Conservation (phyloP, 2,113 vertebrate genomes). For the Menidia beryllina region DNA sequence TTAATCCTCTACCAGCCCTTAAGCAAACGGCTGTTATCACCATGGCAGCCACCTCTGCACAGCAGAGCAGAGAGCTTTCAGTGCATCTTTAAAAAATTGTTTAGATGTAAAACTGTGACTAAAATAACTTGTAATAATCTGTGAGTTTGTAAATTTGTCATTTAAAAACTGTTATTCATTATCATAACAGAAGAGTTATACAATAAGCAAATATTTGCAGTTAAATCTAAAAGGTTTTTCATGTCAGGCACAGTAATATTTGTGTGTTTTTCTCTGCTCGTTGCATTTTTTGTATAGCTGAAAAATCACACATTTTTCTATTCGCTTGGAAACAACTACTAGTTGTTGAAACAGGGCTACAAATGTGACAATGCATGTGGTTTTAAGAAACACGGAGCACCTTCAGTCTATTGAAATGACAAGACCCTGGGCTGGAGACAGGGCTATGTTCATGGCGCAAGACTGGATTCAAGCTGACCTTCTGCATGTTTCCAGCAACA, state of each 20-base stretch:
- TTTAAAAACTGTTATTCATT: conserved; percentile 7
- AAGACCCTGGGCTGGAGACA: conserved; percentile 11
- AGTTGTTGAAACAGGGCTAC: background rate
- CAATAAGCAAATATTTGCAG: too few relatives aligned
- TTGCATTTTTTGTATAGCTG: too few relatives aligned
- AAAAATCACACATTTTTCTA: background rate
- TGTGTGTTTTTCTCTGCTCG: too few relatives aligned
- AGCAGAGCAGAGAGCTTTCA: background rate
- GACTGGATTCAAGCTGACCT: conserved; percentile 23
- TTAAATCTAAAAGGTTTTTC: too few relatives aligned
- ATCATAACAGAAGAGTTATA: background rate
- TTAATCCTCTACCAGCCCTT: conserved; percentile 2
- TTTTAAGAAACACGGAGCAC: background rate
- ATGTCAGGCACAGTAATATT: too few relatives aligned
- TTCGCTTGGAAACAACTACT: too few relatives aligned
- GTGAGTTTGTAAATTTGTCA: too few relatives aligned
- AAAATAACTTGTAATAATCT: background rate
- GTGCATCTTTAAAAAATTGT: conserved; percentile 10
- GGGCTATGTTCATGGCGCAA: conserved; percentile 14
- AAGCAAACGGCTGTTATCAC: background rate
- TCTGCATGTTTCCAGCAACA: conserved; percentile 13
- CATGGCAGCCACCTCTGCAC: background rate
- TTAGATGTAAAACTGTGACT: background rate
- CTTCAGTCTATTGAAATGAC: conserved; percentile 4
- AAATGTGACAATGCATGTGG: background rate